Percentiles rank a stretch among this genome's conserved stretches.
phyloP scores from a whole-genome alignment of 2,888 invertebrate species.

The Tachina grossa region DNA sequence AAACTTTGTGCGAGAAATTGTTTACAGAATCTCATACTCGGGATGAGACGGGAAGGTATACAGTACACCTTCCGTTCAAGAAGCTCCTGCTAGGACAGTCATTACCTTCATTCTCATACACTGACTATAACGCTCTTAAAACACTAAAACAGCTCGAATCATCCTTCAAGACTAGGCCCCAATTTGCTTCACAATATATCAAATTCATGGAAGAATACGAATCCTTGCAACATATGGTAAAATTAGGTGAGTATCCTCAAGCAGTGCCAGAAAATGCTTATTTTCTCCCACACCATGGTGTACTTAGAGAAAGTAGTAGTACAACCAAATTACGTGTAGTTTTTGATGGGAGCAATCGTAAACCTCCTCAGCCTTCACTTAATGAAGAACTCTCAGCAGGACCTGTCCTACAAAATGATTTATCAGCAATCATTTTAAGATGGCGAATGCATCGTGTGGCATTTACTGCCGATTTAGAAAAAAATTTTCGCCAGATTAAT shows the following conservation, averaged over 20 bases:
- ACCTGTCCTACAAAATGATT: conserved; percentile 50
- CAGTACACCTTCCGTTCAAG: conserved; percentile 49
- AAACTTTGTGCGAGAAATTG: conserved; percentile 34
- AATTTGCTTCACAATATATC: conserved; percentile 32
- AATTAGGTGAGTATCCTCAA: conserved; percentile 57
- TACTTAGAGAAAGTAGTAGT: conserved; percentile 49
- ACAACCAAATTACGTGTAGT: conserved; percentile 60
- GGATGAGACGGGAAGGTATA: conserved; percentile 35
- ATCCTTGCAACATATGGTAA: conserved; percentile 46
- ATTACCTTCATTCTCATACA: conserved; percentile 35
- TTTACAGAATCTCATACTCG: conserved; percentile 33
- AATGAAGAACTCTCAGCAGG: conserved; percentile 48
- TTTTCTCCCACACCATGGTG: conserved; percentile 18
- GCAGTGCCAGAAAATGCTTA: conserved; percentile 17
- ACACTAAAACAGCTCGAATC: conserved; percentile 44
- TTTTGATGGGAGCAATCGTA: conserved; percentile 12
- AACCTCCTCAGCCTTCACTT: conserved; percentile 27
- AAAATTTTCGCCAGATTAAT: neutral
- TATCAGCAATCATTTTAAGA: conserved; percentile 21
- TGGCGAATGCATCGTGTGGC: conserved; percentile 36
- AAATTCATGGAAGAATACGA: conserved; percentile 51
- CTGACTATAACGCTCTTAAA: conserved; percentile 45
- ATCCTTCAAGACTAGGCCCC: conserved; percentile 7
- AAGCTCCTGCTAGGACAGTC: conserved; percentile 13
- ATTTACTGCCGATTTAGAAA: conserved; percentile 15